Percentiles rank a stretch among this genome's conserved stretches.
Conservation (phyloP, 2,888 invertebrate species). For the Sarcophaga carnaria region DNA sequence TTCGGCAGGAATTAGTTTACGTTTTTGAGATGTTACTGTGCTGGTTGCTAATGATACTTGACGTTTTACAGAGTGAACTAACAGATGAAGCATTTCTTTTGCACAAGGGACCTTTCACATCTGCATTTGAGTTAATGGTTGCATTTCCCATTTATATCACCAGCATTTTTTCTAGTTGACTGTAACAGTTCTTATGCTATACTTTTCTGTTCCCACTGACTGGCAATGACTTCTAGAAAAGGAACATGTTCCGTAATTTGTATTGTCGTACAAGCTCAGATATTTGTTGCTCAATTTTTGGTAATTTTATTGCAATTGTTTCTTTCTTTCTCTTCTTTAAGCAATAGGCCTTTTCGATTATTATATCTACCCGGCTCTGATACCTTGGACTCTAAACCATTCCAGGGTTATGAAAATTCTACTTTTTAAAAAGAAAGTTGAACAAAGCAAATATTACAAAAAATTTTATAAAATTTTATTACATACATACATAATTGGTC, state of each 20-base stretch:
- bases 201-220: too few relatives aligned
- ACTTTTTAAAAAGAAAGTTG: too few relatives aligned
- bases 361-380: conserved; percentile 92
- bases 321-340: conserved; percentile 94
- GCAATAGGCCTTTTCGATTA: conserved; percentile 92
- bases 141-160: conserved; percentile 52
- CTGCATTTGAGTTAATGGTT: conserved; percentile 45
- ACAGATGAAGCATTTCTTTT: conserved; percentile 70
- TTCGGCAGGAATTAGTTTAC: conserved; percentile 72
- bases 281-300: conserved; percentile 88
- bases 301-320: conserved; percentile 88
- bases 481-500: too few relatives aligned
- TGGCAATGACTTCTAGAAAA: too few relatives aligned
- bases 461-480: too few relatives aligned
- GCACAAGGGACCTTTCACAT: conserved; percentile 75
- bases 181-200: conserved; percentile 73
- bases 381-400: conserved; percentile 88
- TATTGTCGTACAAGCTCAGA: conserved; percentile 83
- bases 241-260: conserved; percentile 83
- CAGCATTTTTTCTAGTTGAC: conserved; percentile 82
- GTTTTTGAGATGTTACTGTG: conserved; percentile 73
- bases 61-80: conserved; percentile 74
- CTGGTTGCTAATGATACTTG: conserved; percentile 54
- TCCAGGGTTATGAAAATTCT: too few relatives aligned
- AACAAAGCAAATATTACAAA: too few relatives aligned